Conservation (phyloP, 2,888 invertebrate species). For the Hirtodrosophila histrioides region DNA sequence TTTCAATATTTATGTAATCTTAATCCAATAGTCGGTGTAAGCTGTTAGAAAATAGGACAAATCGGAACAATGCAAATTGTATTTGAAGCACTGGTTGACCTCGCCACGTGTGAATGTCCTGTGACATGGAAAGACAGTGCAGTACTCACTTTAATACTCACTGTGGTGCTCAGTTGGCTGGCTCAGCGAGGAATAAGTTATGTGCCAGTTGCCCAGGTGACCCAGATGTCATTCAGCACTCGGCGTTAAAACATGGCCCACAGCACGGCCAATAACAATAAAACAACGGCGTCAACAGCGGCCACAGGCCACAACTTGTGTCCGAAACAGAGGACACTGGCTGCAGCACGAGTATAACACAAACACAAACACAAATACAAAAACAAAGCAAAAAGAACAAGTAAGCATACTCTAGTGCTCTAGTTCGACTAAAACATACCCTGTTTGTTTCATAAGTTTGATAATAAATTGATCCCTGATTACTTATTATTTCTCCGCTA, state of each 20-base stretch:
- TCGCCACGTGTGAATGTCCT: conserved; percentile 8
- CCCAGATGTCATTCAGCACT: conserved; percentile 74
- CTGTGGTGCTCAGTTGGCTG: not conserved
- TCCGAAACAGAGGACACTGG: conserved; percentile 46
- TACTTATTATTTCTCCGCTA: too few relatives aligned
- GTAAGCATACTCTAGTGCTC: too few relatives aligned
- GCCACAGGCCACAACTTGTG: conserved; percentile 35
- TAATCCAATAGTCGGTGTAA: conserved; percentile 6
- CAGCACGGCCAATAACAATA: conserved; percentile 73
- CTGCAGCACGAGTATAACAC: conserved; percentile 20
- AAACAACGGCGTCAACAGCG: conserved; percentile 50
- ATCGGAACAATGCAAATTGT: conserved; percentile 32
- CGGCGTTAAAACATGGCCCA: conserved; percentile 70
- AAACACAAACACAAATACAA: conserved; percentile 4
- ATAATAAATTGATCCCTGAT: too few relatives aligned
- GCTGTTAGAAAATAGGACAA: conserved; percentile 26
- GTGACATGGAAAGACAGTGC: not conserved
- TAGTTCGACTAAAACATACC: too few relatives aligned
- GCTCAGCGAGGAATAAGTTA: conserved; percentile 44
- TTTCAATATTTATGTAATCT: not conserved
- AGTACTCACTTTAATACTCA: not conserved
- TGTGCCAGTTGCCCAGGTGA: conserved; percentile 68
- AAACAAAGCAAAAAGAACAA: conserved; percentile 1
- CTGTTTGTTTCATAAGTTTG: too few relatives aligned
- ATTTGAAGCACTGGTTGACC: conserved; percentile 16